Conservation (phyloP, 30 jellyfish, hydroid and myxozoan species). For the Aurelia aurita complex sp. Pacific region DNA sequence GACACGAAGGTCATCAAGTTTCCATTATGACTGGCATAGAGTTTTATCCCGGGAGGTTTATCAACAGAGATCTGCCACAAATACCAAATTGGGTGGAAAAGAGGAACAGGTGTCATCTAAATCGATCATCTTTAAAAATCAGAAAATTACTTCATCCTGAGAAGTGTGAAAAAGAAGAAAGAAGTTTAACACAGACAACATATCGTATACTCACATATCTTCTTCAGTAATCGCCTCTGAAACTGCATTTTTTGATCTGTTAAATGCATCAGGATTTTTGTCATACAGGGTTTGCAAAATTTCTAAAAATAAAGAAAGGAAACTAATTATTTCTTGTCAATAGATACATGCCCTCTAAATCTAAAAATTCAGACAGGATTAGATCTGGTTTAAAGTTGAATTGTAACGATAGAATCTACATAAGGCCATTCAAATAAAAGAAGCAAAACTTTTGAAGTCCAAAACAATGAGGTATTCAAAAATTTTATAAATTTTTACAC, state of each 20-base stretch:
- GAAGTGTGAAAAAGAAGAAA: not conserved
- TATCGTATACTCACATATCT: constrained; percentile 11
- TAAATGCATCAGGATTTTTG: constrained; percentile 43
- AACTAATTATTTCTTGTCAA: too few relatives aligned
- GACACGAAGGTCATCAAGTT: too few relatives aligned
- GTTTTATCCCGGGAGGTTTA: too few relatives aligned
- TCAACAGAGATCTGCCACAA: too few relatives aligned
- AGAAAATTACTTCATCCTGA: too few relatives aligned
- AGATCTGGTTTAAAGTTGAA: too few relatives aligned
- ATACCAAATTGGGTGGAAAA: too few relatives aligned
- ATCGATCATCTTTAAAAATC: too few relatives aligned
- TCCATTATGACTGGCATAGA: too few relatives aligned
- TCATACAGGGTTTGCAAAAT: constrained; percentile 5
- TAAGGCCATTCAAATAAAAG: not conserved
- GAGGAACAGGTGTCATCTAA: too few relatives aligned
- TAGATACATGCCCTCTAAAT: too few relatives aligned
- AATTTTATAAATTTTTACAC: not conserved
- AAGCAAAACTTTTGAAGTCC: not conserved
- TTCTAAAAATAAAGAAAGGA: not conserved
- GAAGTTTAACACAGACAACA: not conserved
- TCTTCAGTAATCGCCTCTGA: constrained; percentile 46
- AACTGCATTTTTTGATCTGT: constrained; percentile 34
- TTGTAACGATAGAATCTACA: not conserved
- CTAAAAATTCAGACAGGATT: too few relatives aligned
- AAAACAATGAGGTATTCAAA: not conserved